phyloP scores from a whole-genome alignment of 2,113 vertebrate genomes.

The Syngnathus scovelli region DNA sequence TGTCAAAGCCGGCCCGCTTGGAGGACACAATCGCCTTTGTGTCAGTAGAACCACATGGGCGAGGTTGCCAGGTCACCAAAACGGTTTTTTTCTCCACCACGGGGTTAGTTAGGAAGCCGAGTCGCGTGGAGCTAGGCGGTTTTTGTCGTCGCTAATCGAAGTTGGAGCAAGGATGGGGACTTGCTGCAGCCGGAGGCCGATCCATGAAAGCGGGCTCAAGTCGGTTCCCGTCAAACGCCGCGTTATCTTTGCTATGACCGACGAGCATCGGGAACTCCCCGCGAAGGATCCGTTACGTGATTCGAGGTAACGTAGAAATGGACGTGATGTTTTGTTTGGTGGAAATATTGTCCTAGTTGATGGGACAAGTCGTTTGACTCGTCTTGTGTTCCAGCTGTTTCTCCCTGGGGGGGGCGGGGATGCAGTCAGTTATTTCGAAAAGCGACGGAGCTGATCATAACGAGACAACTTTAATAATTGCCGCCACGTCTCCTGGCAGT shows the following conservation, averaged over 20 bases:
- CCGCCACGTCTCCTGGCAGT: slow-evolving; percentile 3
- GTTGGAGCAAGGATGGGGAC: slow-evolving; percentile 28
- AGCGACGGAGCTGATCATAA: not conserved
- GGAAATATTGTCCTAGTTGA: not conserved
- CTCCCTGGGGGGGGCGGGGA: not conserved
- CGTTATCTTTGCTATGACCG: slow-evolving; percentile 17
- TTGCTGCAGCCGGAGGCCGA: slow-evolving; percentile 41
- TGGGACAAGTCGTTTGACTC: not conserved
- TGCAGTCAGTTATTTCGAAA: slow-evolving; percentile 5
- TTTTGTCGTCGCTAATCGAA: not conserved
- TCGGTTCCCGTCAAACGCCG: slow-evolving; percentile 43
- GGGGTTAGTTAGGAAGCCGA: not conserved
- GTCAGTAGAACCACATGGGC: slow-evolving; percentile 34
- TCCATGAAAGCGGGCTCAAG: slow-evolving; percentile 27
- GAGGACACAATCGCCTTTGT: slow-evolving; percentile 50
- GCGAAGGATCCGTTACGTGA: slow-evolving; percentile 45
- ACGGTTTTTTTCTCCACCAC: slow-evolving; percentile 4
- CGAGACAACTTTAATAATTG: not conserved
- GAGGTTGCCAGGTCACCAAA: slow-evolving; percentile 36
- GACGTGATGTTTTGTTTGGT: not conserved
- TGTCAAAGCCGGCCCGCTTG: slow-evolving; percentile 37
- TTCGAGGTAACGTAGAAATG: slow-evolving; percentile 25
- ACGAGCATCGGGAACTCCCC: slow-evolving; percentile 40
- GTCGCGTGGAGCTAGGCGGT: not conserved
- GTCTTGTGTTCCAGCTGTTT: not conserved